Evolutionary conservation across 2,888 invertebrate genomes (phyloP), one percentile per base, ranked within the genome.

Genomic region (Drosophila neoperkinsi): DNA sequence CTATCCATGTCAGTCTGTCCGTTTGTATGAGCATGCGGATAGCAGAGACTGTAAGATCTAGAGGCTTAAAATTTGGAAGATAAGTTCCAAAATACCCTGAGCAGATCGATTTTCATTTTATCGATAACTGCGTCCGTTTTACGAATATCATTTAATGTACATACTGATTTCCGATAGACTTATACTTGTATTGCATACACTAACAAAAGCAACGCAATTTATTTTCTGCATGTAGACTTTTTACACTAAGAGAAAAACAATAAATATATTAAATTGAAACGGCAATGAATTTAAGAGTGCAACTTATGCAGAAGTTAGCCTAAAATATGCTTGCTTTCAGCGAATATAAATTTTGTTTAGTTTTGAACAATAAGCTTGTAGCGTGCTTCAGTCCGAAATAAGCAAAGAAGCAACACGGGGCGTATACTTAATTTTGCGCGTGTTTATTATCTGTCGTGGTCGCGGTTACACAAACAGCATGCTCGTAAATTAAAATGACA

Each of bases 401-500:
- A 21, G 51, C 62, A 38, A 34, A 9, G 28, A 59, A 74, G 59
- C 53, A 49, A 10, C 58, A 67, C 56, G 52, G 64, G 71, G 77
- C 85, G 90, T 90, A 77, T 91, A 80, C 82, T 90, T 91, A 91
- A 87, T 88, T 66, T 73, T 64, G 83, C 77, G 86, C 91, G 87
- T 87, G 87, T 91, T 91, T 88, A 90, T 90, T 87, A 91, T 87
- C 91, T 91, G 80, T 57, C 69, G 70, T 76, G 77, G 84, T 76
- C 66, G 71, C 84, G 68, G 78, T 69, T 61, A 71, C 71, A 69
- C 56, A 87, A 89, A 82, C 90, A 85, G 80, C 74, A 82, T 75
- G 91, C 74, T 88, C 87, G 83, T 91, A 87, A 91, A 87, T 87
- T 91, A 87, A 87, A 91, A 88, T 90, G 87, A 87, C 87, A 87